These are phyloP conservation scores for Noctua janthe DNA, from an alignment of 2,888 invertebrate species.

Conservation along the genomic window DNA sequence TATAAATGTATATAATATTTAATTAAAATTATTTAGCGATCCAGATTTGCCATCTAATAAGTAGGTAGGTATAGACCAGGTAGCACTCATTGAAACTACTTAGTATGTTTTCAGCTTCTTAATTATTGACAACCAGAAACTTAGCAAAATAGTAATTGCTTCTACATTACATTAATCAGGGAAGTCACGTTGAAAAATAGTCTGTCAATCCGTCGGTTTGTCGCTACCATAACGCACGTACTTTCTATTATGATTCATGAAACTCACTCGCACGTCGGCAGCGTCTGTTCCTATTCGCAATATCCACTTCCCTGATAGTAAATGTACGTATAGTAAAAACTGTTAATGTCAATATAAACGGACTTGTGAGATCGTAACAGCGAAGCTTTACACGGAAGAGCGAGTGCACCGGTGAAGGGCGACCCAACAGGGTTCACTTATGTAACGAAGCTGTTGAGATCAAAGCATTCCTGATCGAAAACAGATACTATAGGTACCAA, in stretches of 20 bases:
- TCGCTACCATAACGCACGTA: conserved; percentile 19
- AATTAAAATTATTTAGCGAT: background rate
- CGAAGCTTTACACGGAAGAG: conserved; percentile 59
- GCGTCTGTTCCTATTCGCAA: conserved; percentile 29
- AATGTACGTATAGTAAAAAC: conserved; percentile 38
- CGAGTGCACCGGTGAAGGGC: conserved; percentile 58
- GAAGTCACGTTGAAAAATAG: conserved; percentile 25
- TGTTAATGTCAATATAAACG: conserved; percentile 38
- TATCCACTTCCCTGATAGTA: conserved; percentile 39
- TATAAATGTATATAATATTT: too few relatives aligned
- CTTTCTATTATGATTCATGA: conserved; percentile 49
- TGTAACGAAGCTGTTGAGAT: conserved; percentile 48
- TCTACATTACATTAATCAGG: conserved; percentile 12
- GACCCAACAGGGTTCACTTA: conserved; percentile 56
- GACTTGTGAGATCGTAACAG: conserved; percentile 44
- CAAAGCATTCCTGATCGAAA: conserved; percentile 44
- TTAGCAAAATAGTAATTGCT: background rate
- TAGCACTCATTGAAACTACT: background rate
- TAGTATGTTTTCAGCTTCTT: background rate
- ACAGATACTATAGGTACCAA: conserved; percentile 14
- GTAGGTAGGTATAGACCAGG: too few relatives aligned
- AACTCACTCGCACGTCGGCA: conserved; percentile 13
- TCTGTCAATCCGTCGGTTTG: conserved; percentile 2
- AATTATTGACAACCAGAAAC: background rate
- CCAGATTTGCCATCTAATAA: background rate